Percentiles rank a stretch among this genome's conserved stretches.
Evolutionary conservation across 2,113 vertebrate species (phyloP).

Genomic region (Haliaeetus leucogaster): DNA sequence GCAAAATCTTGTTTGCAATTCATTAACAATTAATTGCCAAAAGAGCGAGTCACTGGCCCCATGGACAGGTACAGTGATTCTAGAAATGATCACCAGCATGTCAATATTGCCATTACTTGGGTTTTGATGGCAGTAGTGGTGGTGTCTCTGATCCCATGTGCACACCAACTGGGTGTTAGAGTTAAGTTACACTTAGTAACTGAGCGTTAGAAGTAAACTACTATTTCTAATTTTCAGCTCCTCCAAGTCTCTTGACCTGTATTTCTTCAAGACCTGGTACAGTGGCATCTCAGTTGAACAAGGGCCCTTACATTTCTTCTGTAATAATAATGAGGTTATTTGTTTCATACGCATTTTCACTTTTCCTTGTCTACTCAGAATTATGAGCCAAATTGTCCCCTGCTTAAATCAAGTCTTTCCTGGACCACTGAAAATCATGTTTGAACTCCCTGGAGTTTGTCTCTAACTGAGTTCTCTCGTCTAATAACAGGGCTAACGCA

Average conservation of each 20-base stretch:
- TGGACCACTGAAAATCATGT: neutral
- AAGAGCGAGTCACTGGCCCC: neutral
- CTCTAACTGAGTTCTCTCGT: neutral
- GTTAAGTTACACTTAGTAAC: neutral
- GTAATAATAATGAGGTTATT: neutral
- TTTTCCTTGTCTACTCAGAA: neutral
- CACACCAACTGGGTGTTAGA: neutral
- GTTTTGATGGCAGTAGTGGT: neutral
- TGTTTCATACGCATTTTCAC: neutral
- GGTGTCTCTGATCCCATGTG: neutral
- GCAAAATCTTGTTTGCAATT: neutral
- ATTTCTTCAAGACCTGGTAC: neutral
- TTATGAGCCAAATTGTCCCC: neutral
- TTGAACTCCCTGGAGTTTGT: neutral
- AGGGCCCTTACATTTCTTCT: neutral
- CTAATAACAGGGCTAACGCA: neutral
- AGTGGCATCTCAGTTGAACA: neutral
- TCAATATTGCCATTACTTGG: neutral
- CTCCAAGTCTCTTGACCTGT: neutral
- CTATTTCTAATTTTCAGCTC: neutral
- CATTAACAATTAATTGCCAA: neutral
- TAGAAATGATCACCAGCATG: neutral
- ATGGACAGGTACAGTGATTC: neutral
- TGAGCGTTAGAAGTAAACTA: neutral
- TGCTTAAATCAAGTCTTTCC: neutral